A percentile compares a stretch with the other conserved stretches of the same genome.
phyloP scores from a whole-genome alignment of 2,113 vertebrate genomes.

The Sclerurus mexicanus region DNA sequence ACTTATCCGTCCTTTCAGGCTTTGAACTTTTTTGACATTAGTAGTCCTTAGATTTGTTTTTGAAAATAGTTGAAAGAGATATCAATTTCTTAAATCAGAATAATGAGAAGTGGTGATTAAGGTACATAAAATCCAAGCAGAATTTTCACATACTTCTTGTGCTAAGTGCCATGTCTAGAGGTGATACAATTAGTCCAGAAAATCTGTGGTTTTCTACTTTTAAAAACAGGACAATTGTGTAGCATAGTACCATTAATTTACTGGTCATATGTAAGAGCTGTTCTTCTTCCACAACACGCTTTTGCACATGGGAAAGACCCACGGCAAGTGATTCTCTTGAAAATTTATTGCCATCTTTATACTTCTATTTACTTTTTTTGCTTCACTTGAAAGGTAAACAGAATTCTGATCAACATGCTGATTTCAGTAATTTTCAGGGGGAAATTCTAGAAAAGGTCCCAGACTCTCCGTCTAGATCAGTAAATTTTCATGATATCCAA shows the following conservation, averaged over 20 bases:
- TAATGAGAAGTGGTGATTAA: neutral
- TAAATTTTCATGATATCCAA: neutral
- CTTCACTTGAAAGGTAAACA: neutral
- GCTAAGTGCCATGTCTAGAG: neutral
- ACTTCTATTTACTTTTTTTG: neutral
- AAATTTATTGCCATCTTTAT: neutral
- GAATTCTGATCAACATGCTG: neutral
- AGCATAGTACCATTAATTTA: neutral
- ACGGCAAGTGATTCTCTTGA: neutral
- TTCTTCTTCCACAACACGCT: neutral
- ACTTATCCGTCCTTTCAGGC: neutral
- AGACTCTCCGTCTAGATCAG: neutral
- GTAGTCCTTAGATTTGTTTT: neutral
- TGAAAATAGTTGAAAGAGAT: neutral
- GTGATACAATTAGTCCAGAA: fast-evolving
- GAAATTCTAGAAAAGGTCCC: neutral
- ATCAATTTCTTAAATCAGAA: neutral
- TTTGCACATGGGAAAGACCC: neutral
- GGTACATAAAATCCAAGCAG: neutral
- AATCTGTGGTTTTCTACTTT: neutral
- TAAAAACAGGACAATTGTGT: fast-evolving
- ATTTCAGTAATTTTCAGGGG: neutral
- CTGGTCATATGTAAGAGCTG: neutral
- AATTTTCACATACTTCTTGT: neutral
- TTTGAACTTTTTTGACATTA: neutral